Percentiles rank a stretch among this genome's conserved stretches.
Evolutionary conservation across 2,797 vertebrate genomes (phyloP).

Genomic region (Girardinus metallicus): DNA sequence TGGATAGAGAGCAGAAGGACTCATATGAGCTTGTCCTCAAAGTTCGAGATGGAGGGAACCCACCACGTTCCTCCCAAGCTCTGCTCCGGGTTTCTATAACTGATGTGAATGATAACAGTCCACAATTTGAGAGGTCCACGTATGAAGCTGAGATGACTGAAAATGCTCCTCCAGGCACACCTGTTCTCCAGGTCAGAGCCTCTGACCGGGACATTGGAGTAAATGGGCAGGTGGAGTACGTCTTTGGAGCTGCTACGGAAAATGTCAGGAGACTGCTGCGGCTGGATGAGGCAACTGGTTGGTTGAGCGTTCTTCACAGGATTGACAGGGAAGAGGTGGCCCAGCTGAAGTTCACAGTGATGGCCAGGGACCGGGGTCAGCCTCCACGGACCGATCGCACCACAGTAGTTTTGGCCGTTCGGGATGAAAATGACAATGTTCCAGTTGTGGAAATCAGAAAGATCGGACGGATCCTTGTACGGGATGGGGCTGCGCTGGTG

Average conservation of each 20-base stretch:
- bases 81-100: conserved; percentile 95
- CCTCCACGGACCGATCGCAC: conserved; percentile 93
- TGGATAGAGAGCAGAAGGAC: conserved; percentile 93
- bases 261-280: conserved; percentile 89
- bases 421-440: conserved; percentile 96
- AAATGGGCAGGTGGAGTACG: conserved; percentile 96
- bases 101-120: conserved; percentile 97
- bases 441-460: conserved; percentile 94
- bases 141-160: conserved; percentile 95
- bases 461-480: conserved; percentile 92
- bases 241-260: conserved; percentile 93
- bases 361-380: conserved; percentile 91
- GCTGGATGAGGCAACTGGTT: conserved; percentile 91
- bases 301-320: conserved; percentile 94
- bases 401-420: conserved; percentile 90
- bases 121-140: conserved; percentile 91
- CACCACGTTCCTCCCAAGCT: conserved; percentile 91
- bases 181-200: conserved; percentile 93
- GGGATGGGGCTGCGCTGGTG: conserved; percentile 91
- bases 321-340: conserved; percentile 95
- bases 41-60: conserved; percentile 93
- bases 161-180: conserved; percentile 93
- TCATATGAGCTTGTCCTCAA: conserved; percentile 93
- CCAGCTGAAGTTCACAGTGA: conserved; percentile 91
- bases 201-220: conserved; percentile 92